A percentile compares a stretch with the other conserved stretches of the same genome.
Conservation (phyloP, 2,888 invertebrate genomes). For the Coenonympha arcania region DNA sequence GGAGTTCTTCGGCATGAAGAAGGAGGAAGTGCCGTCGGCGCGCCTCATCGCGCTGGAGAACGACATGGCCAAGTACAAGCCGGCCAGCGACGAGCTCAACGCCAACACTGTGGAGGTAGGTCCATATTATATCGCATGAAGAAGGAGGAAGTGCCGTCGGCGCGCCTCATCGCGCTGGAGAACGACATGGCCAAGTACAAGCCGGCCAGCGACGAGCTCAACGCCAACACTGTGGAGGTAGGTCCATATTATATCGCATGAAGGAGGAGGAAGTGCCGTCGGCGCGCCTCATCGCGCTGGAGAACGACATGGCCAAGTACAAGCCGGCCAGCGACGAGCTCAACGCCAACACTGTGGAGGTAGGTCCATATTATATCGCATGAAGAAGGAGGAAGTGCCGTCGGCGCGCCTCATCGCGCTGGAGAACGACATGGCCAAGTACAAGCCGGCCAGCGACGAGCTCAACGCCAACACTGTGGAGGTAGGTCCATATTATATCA, state of each 20-base stretch:
- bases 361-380: slow-evolving; percentile 66
- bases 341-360: slow-evolving; percentile 78
- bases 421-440: slow-evolving; percentile 98
- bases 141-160: slow-evolving; percentile 91
- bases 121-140: slow-evolving; percentile 80
- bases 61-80: slow-evolving; percentile 98
- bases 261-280: slow-evolving; percentile 93
- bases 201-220: slow-evolving; percentile 83
- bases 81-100: slow-evolving; percentile 80
- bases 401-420: slow-evolving; percentile 93
- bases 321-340: slow-evolving; percentile 88
- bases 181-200: slow-evolving; percentile 99
- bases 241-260: slow-evolving; percentile 76
- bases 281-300: slow-evolving; percentile 92
- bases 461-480: slow-evolving; percentile 79
- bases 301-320: slow-evolving; percentile 98
- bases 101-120: slow-evolving; percentile 78
- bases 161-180: slow-evolving; percentile 93
- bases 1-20: slow-evolving; percentile 99
- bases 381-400: slow-evolving; percentile 94
- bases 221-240: slow-evolving; percentile 78
- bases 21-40: slow-evolving; percentile 91
- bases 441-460: slow-evolving; percentile 88
- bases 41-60: slow-evolving; percentile 96
- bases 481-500: slow-evolving; percentile 40